These are phyloP conservation scores for Listronotus bonariensis DNA, from an alignment of 1,140 invertebrate genomes.

Conservation along the genomic window DNA sequence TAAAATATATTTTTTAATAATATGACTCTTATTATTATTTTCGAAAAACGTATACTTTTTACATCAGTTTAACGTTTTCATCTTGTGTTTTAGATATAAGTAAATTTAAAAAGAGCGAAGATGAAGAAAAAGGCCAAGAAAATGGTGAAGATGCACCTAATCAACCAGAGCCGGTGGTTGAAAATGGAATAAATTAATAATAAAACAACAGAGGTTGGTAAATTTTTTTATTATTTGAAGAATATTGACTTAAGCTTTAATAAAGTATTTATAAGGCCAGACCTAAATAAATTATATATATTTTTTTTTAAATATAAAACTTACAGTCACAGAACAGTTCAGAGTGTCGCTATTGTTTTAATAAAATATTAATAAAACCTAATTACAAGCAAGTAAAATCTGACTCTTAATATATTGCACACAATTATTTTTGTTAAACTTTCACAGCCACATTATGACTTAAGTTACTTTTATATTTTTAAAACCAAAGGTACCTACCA, in stretches of 20 bases:
- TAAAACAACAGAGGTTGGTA: constrained; percentile 9
- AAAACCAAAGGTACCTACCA: too few relatives aligned
- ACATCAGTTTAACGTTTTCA: too few relatives aligned
- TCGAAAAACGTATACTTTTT: too few relatives aligned
- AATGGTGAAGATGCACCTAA: not conserved
- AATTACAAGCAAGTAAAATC: not conserved
- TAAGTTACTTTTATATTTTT: too few relatives aligned
- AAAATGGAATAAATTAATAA: constrained; percentile 16
- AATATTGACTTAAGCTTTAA: not conserved
- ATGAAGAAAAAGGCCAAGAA: constrained; percentile 20
- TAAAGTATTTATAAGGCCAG: not conserved
- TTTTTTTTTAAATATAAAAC: too few relatives aligned
- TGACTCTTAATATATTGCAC: not conserved
- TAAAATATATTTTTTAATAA: too few relatives aligned
- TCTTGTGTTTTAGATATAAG: constrained; percentile 54
- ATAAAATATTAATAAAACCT: too few relatives aligned
- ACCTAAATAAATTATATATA: not conserved
- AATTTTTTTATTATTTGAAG: constrained; percentile 7
- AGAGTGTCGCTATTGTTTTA: too few relatives aligned
- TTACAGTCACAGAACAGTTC: too few relatives aligned
- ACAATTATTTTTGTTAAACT: constrained; percentile 1
- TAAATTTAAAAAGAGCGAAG: constrained; percentile 56
- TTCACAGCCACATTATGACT: constrained; percentile 26
- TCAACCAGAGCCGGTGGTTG: not conserved
- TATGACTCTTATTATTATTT: too few relatives aligned